Evolutionary conservation across 1,140 invertebrate genomes (phyloP).

Genomic region (Atta colombica): DNA sequence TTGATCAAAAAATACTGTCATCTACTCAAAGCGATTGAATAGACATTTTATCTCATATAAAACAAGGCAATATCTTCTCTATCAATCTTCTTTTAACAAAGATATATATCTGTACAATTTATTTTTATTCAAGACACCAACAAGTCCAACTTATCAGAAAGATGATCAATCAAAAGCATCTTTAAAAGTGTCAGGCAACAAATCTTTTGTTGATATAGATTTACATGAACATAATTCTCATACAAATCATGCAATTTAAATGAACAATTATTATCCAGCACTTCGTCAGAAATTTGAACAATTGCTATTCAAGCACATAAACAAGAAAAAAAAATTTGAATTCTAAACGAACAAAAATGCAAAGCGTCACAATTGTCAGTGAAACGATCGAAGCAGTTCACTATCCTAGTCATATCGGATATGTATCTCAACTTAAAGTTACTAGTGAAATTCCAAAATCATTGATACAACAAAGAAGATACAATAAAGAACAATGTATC

Average conservation of each 20-base stretch:
- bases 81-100: neutral
- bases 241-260: neutral
- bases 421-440: constrained; percentile 16
- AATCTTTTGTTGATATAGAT: neutral
- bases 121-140: neutral
- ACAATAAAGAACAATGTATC: neutral
- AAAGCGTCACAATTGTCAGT: constrained; percentile 69
- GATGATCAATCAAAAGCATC: neutral
- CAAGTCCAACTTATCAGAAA: neutral
- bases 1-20: constrained; percentile 16
- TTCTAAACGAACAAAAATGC: constrained; percentile 51
- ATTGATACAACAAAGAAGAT: constrained; percentile 11
- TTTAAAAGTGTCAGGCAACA: constrained; percentile 12
- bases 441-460: constrained; percentile 68
- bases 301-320: neutral
- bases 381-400: constrained; percentile 45
- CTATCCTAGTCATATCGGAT: constrained; percentile 23
- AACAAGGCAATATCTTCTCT: neutral
- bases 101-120: neutral
- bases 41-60: neutral
- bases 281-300: constrained; percentile 13
- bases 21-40: constrained; percentile 10
- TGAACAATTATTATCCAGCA: neutral
- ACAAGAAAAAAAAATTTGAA: neutral
- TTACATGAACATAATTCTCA: constrained; percentile 2